phyloP scores from a whole-genome alignment of 2,888 invertebrate genomes.

The Syrphus vitripennis region DNA sequence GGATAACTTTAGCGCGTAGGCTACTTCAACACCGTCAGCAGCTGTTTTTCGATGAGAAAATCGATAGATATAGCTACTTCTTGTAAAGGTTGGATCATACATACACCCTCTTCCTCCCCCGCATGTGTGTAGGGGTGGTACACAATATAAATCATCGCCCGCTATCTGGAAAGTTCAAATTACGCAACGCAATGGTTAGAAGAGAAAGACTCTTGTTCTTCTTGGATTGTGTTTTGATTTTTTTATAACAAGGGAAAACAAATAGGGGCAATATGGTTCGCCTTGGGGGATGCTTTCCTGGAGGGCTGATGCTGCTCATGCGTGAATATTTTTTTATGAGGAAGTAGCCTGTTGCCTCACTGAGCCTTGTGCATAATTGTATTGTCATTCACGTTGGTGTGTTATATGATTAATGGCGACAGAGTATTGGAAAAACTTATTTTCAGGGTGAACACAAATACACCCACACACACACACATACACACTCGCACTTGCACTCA shows the following conservation, averaged over 20 bases:
- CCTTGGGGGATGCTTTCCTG: constrained; percentile 49
- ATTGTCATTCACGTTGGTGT: constrained; percentile 34
- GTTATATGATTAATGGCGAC: constrained; percentile 5
- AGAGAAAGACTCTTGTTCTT: not conserved
- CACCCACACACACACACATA: not conserved
- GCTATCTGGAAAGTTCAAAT: constrained; percentile 51
- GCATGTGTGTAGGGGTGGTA: not conserved
- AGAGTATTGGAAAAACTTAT: constrained; percentile 12
- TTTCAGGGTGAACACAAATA: constrained; percentile 14
- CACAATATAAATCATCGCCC: constrained; percentile 9
- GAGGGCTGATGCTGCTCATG: constrained; percentile 19
- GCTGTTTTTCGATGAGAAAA: constrained; percentile 61
- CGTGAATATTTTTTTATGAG: constrained; percentile 4
- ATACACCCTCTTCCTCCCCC: not conserved
- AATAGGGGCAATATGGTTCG: constrained; percentile 58
- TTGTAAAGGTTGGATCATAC: not conserved
- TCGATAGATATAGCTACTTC: constrained; percentile 55
- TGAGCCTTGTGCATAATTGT: constrained; percentile 10
- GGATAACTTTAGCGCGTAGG: constrained; percentile 51
- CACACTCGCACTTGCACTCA: not conserved
- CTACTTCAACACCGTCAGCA: constrained; percentile 36
- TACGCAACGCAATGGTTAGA: constrained; percentile 44
- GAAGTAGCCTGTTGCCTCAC: constrained; percentile 66
- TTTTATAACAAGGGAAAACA: constrained; percentile 4
- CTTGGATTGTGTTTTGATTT: constrained; percentile 19